These are phyloP conservation scores for Pantelozetes paolii DNA, from an alignment of 2,888 invertebrate species.

Conservation along the genomic window DNA sequence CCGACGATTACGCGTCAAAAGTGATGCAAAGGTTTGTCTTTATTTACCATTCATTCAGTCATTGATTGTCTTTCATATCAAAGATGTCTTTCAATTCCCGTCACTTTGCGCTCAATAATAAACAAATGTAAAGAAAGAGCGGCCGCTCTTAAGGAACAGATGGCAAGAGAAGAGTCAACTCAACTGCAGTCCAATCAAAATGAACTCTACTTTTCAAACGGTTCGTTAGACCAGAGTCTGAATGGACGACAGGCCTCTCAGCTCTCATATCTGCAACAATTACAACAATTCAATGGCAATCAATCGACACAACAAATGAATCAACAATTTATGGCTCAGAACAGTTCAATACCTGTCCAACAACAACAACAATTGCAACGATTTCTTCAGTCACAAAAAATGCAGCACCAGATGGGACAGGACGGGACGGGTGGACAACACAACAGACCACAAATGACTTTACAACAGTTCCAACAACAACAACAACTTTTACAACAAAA, in stretches of 20 bases:
- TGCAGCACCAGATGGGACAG: conserved; percentile 25
- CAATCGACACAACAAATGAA: conserved; percentile 42
- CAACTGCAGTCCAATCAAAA: conserved; percentile 42
- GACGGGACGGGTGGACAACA: not conserved
- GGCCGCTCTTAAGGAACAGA: conserved; percentile 39
- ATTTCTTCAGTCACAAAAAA: conserved; percentile 14
- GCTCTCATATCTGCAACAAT: conserved; percentile 37
- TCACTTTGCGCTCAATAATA: conserved; percentile 80
- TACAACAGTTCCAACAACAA: conserved; percentile 37
- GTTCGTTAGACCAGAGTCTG: conserved; percentile 2
- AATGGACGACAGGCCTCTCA: conserved; percentile 11
- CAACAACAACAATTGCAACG: conserved; percentile 52
- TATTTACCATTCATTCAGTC: not conserved
- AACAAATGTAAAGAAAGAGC: conserved; percentile 54
- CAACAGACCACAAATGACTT: conserved; percentile 28
- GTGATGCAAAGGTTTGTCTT: conserved; percentile 67
- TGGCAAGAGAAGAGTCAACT: conserved; percentile 28
- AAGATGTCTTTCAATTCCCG: conserved; percentile 81
- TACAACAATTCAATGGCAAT: conserved; percentile 28
- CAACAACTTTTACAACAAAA: conserved; percentile 40
- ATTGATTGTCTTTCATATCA: not conserved
- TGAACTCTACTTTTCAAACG: conserved; percentile 44
- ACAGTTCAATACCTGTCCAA: conserved; percentile 59
- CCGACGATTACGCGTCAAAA: conserved; percentile 55
- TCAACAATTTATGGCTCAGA: conserved; percentile 41